These are phyloP conservation scores for Telmatherina bonti DNA, from an alignment of 2,797 vertebrate genomes.

Conservation along the genomic window DNA sequence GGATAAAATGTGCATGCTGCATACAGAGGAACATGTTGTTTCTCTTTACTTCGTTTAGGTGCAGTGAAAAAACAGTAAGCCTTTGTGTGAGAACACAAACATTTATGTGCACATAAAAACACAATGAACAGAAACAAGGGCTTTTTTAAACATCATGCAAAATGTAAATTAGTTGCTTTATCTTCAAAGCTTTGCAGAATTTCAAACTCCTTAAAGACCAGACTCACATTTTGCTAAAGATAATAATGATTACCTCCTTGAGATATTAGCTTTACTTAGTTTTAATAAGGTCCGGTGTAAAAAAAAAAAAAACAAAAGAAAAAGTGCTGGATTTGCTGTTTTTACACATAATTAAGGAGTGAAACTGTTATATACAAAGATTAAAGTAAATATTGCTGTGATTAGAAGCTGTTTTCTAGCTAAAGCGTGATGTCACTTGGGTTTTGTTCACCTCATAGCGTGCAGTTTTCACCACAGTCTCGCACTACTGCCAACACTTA, in stretches of 20 bases:
- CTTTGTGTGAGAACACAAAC: neutral
- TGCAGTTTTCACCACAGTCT: neutral
- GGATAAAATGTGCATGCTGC: too few species aligned
- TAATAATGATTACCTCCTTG: neutral
- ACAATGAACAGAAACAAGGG: neutral
- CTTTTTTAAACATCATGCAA: neutral
- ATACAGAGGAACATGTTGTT: neutral
- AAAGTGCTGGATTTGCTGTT: neutral
- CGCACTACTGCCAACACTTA: neutral
- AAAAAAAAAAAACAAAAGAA: too few species aligned
- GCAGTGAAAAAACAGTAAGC: neutral
- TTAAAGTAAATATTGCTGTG: neutral
- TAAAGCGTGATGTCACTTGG: neutral
- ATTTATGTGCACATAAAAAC: neutral
- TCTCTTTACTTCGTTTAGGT: neutral
- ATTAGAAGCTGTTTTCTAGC: neutral
- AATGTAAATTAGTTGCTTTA: neutral
- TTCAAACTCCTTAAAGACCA: neutral
- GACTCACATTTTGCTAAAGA: neutral
- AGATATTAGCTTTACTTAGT: neutral
- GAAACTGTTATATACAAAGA: neutral
- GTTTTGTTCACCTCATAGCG: constrained; percentile 8
- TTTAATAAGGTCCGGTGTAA: neutral
- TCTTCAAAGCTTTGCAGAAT: neutral
- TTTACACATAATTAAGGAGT: neutral